Evolutionary conservation across 2,888 invertebrate species (phyloP), one percentile per base, ranked within the genome.

Genomic region (Campaea margaritaria): DNA sequence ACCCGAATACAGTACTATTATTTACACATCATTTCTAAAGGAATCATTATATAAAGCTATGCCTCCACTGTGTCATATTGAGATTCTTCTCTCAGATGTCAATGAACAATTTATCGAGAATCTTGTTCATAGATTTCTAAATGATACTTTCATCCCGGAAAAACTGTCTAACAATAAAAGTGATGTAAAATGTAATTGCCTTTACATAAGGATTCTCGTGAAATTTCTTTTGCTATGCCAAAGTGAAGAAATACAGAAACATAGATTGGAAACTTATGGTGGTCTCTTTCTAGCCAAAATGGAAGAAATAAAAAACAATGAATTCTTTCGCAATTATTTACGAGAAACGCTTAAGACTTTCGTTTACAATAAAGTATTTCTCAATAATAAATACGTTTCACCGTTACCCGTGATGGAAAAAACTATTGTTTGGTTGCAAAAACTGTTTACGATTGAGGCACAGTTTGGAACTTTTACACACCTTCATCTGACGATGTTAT

Each of bases 401-500:
- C 75, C 74, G 53, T 58, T 82, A 27, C 74, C 77, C 2, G 72
- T 84, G 1, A 74, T 84, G 36, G 76, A 83, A 53, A 69, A 51
- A 46, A 58, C 82, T 31, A 55, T 74, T 4, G 55, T 58, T 34
- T 76, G 79, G 64, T 59, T 76, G 61, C 72, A 73, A 7, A 74
- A 58, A 5, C 52, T 78, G 11, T 65, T 83, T 43, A 70, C 79
- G 0, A 67, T 76, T 36, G 77, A 79, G 11, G 56, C 68, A 46
- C 62, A 79, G 57, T 82, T 85, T 28, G 41, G 65, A 0, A 62
- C 51, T 15, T 83, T 79, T 53, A 72, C 70, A 0, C 47, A 69
- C 3, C 56, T 85, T 42, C 81, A 85, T 62, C 60, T 82, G 16
- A 79, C 73, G 1, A 83, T 83, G 78, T 59, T 84, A 12, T 86